Conservation (phyloP, 2,888 invertebrate genomes). For the Stenolophus ochropezus region DNA sequence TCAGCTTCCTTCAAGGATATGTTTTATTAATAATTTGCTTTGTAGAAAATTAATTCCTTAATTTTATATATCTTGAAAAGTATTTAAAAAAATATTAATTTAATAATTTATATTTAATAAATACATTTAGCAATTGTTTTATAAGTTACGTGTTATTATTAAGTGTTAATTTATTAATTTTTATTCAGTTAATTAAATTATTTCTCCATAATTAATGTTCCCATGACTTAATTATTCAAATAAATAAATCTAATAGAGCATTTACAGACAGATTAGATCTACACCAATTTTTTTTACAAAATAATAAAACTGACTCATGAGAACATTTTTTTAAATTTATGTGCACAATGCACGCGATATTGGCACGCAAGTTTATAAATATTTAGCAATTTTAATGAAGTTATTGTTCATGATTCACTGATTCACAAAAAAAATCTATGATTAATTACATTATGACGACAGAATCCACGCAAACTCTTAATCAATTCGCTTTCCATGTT, state of each 20-base stretch:
- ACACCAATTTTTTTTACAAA: conserved; percentile 3
- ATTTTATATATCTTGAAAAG: too few relatives aligned
- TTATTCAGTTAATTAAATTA: neutral
- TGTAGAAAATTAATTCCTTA: too few relatives aligned
- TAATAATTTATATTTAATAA: too few relatives aligned
- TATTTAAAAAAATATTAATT: too few relatives aligned
- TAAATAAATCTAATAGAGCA: conserved; percentile 1
- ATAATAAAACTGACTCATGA: conserved; percentile 17
- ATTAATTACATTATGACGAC: conserved; percentile 20
- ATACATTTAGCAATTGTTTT: too few relatives aligned
- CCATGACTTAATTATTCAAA: neutral
- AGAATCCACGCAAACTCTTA: conserved; percentile 6
- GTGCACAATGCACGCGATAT: conserved; percentile 18
- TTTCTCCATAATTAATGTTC: too few relatives aligned
- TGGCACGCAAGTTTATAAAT: conserved; percentile 39
- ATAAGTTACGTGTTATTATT: too few relatives aligned
- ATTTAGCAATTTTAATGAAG: conserved; percentile 44
- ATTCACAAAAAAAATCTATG: conserved; percentile 25
- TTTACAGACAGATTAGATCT: conserved; percentile 32
- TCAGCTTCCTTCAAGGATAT: conserved; percentile 2
- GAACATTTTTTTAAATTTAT: conserved; percentile 31
- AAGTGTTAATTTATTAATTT: neutral
- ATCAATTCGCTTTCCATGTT: neutral
- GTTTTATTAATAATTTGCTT: neutral
- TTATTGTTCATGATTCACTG: conserved; percentile 38